These are phyloP conservation scores for Pygocentrus nattereri DNA, from an alignment of 2,797 vertebrate species.

Conservation along the genomic window DNA sequence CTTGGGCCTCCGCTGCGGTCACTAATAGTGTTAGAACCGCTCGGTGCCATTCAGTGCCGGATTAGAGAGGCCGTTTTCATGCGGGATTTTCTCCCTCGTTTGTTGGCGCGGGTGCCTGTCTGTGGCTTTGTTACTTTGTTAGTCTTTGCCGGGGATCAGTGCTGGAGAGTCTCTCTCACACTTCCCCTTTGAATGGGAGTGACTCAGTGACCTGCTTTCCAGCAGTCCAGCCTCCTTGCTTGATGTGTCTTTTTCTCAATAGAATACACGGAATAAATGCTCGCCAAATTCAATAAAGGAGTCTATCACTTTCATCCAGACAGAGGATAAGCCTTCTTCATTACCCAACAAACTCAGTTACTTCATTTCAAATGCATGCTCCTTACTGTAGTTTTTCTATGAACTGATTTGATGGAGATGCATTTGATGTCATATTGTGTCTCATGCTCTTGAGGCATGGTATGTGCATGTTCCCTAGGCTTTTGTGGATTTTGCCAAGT, in stretches of 20 bases:
- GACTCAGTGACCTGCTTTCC: conserved; percentile 51
- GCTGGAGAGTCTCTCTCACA: conserved; percentile 41
- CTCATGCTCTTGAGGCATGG: background rate
- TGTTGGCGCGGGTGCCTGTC: conserved; percentile 25
- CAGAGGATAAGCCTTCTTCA: background rate
- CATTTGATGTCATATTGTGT: conserved; percentile 17
- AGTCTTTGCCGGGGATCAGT: conserved; percentile 48
- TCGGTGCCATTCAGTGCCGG: conserved; percentile 80
- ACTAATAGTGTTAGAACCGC: conserved; percentile 77
- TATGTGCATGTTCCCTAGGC: conserved; percentile 58
- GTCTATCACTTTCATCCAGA: conserved; percentile 29
- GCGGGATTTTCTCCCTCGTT: conserved; percentile 71
- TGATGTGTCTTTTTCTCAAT: conserved; percentile 41
- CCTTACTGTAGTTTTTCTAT: conserved; percentile 18
- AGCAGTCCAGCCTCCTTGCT: conserved; percentile 26
- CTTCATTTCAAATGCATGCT: conserved; percentile 4
- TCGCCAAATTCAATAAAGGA: conserved; percentile 32
- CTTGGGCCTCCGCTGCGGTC: conserved; percentile 72
- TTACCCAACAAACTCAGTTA: conserved; percentile 10
- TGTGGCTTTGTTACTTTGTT: conserved; percentile 55
- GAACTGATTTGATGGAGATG: conserved; percentile 6
- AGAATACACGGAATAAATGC: conserved; percentile 23
- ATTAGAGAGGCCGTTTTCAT: conserved; percentile 78
- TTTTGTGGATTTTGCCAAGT: conserved; percentile 76
- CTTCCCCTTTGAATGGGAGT: conserved; percentile 46